phyloP scores from a whole-genome alignment of 2,113 vertebrate species.

The Oncorhynchus kisutch region DNA sequence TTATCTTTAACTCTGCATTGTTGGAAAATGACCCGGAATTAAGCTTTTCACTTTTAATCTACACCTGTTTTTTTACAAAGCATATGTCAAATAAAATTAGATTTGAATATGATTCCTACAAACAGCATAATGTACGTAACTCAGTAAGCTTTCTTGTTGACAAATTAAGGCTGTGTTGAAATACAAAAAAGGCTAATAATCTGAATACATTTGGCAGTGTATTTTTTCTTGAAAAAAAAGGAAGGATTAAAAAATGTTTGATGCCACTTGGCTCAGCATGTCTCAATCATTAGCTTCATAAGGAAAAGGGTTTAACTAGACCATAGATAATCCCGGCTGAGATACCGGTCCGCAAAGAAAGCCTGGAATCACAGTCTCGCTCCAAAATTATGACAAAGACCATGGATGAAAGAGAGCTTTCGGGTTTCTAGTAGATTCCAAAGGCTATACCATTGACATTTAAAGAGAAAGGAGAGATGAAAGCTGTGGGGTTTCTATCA shows the following conservation, averaged over 20 bases:
- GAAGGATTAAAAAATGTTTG: constrained; percentile 56
- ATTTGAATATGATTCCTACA: too few relatives aligned
- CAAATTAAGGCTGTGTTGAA: constrained; percentile 54
- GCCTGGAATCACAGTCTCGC: constrained; percentile 51
- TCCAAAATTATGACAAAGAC: constrained; percentile 54
- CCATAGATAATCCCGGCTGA: constrained; percentile 57
- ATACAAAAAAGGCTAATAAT: constrained; percentile 43
- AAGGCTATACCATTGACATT: constrained; percentile 55
- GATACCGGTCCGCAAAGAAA: constrained; percentile 45
- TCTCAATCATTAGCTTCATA: constrained; percentile 54
- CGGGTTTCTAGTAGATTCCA: constrained; percentile 51
- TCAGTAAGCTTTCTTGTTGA: constrained; percentile 46
- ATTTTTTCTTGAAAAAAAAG: constrained; percentile 2
- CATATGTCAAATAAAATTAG: too few relatives aligned
- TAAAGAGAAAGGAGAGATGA: constrained; percentile 47
- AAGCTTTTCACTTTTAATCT: too few relatives aligned
- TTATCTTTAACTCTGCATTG: too few relatives aligned
- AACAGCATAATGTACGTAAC: not conserved
- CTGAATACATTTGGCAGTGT: constrained; percentile 35
- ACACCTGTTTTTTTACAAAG: too few relatives aligned
- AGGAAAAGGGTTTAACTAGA: constrained; percentile 60
- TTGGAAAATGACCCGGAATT: too few relatives aligned
- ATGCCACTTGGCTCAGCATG: constrained; percentile 51
- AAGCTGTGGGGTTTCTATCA: constrained; percentile 29
- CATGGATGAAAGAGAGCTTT: constrained; percentile 58